phyloP scores from a whole-genome alignment of 1,140 invertebrate genomes.

The Drosophila athabasca region DNA sequence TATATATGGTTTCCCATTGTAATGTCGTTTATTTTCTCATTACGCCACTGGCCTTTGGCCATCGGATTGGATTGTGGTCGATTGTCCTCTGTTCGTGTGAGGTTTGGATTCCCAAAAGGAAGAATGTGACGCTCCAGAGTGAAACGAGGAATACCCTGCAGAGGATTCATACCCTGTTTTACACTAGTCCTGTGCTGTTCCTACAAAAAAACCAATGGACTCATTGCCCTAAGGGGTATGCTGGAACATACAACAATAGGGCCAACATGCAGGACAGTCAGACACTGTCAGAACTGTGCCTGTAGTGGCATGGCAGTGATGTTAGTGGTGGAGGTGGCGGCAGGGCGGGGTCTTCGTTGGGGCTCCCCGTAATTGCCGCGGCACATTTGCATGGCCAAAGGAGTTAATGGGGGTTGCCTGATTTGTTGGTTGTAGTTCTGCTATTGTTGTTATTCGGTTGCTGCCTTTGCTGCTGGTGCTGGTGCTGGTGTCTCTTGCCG shows the following conservation, averaged over 20 bases:
- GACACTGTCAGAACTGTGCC: slow-evolving; percentile 49
- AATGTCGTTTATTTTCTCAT: slow-evolving; percentile 34
- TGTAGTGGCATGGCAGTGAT: slow-evolving; percentile 15
- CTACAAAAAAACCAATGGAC: background rate
- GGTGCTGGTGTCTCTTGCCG: slow-evolving; percentile 56
- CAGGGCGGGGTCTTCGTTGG: slow-evolving; percentile 13
- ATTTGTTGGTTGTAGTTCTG: slow-evolving; percentile 62
- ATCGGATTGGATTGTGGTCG: slow-evolving; percentile 27
- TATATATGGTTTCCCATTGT: slow-evolving; percentile 14
- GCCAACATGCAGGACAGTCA: slow-evolving; percentile 67
- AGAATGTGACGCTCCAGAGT: background rate
- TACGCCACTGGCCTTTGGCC: slow-evolving; percentile 34
- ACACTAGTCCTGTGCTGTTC: background rate
- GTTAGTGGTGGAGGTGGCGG: background rate
- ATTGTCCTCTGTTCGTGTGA: slow-evolving; percentile 15
- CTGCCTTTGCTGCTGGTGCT: slow-evolving; percentile 29
- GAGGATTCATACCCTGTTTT: background rate
- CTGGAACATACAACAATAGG: slow-evolving; percentile 20
- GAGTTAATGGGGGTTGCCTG: slow-evolving; percentile 79
- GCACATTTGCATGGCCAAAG: slow-evolving; percentile 78
- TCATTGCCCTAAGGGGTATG: background rate
- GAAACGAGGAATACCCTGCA: no score
- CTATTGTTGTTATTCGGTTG: slow-evolving; percentile 29
- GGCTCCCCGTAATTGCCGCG: slow-evolving; percentile 67
- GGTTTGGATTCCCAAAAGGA: slow-evolving; percentile 27